Conservation (phyloP, 92 coral and sea anemone species). For the Parazoanthus swiftii region DNA sequence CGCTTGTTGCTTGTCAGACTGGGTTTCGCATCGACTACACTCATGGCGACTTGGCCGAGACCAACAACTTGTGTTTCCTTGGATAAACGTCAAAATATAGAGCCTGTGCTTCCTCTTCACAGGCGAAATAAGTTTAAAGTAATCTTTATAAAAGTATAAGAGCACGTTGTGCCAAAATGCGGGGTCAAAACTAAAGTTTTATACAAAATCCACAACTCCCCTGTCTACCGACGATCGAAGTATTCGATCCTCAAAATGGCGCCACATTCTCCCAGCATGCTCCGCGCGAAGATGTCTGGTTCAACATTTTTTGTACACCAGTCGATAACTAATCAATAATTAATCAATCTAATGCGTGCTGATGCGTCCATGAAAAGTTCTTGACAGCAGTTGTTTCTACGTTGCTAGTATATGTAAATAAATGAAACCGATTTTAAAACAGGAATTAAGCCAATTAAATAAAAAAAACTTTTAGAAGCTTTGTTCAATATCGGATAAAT, state of each 20-base stretch:
- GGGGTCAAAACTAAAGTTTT: slow-evolving; percentile 15
- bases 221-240: slow-evolving; percentile 37
- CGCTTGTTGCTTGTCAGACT: slow-evolving; percentile 44
- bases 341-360: not conserved
- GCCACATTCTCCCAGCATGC: slow-evolving; percentile 47
- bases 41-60: slow-evolving; percentile 26
- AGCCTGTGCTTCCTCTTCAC: not conserved
- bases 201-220: slow-evolving; percentile 20
- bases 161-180: slow-evolving; percentile 7
- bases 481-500: no score
- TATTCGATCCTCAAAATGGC: slow-evolving; percentile 47
- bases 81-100: slow-evolving; percentile 23
- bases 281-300: slow-evolving; percentile 26
- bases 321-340: slow-evolving; percentile 46
- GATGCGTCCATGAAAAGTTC: no score
- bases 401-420: no score
- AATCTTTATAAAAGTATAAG: slow-evolving; percentile 6
- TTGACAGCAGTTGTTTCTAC: no score
- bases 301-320: slow-evolving; percentile 11
- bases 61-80: slow-evolving; percentile 31
- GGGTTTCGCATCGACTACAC: slow-evolving; percentile 46
- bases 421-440: no score
- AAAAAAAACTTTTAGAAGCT: no score
- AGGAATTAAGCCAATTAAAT: no score
- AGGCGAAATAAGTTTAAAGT: not conserved